A percentile compares a stretch with the other conserved stretches of the same genome.
Evolutionary conservation across 2,797 vertebrate species (phyloP).

Genomic region (Acanthurus tractus): DNA sequence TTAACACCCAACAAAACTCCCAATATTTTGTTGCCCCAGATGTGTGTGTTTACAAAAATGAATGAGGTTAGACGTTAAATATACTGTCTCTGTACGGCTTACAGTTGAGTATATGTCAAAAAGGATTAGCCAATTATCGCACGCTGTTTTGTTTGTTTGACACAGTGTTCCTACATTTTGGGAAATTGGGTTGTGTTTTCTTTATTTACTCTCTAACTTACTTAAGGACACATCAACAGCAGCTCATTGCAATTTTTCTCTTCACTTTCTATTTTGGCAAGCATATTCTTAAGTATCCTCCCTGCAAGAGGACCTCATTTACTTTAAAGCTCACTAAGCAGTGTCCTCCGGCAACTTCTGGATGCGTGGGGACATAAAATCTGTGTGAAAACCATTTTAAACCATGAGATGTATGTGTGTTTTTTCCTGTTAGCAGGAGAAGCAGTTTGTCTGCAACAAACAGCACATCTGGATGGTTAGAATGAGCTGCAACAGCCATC

Average conservation of each 20-base stretch:
- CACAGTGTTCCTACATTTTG: no score
- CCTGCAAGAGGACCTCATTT: background rate
- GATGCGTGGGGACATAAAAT: slow-evolving; percentile 6
- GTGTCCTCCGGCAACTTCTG: slow-evolving; percentile 10
- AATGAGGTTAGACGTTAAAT: no score
- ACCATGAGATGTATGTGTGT: slow-evolving; percentile 13
- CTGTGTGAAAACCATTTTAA: slow-evolving; percentile 10
- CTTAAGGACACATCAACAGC: background rate
- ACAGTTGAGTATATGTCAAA: no score
- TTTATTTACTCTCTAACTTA: background rate
- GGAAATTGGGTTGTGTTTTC: background rate
- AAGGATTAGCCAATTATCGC: no score
- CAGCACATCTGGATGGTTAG: background rate
- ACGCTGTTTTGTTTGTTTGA: no score
- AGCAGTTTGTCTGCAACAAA: slow-evolving; percentile 8
- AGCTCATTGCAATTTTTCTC: background rate
- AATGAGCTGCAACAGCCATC: slow-evolving; percentile 4
- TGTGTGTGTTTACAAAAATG: no score
- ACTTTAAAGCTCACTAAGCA: slow-evolving; percentile 3
- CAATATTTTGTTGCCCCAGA: no score
- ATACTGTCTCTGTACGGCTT: no score
- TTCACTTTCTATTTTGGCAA: background rate
- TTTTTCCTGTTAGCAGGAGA: slow-evolving; percentile 9
- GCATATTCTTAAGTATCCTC: background rate
- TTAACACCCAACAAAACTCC: no score